These are phyloP conservation scores for Mastacembelus armatus DNA, from an alignment of 2,797 vertebrate species.

Conservation along the genomic window DNA sequence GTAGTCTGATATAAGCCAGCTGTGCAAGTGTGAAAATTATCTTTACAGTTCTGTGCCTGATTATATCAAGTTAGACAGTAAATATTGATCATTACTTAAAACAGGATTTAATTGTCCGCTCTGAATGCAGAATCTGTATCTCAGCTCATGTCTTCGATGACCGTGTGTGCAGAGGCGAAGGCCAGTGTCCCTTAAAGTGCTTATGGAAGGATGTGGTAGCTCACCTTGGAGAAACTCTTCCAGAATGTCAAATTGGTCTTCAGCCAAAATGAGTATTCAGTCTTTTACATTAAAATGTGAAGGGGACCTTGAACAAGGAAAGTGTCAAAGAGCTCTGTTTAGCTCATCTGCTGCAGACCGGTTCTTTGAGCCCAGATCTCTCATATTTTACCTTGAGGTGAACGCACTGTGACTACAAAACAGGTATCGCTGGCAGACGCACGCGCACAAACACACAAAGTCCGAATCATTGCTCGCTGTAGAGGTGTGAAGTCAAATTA, in stretches of 20 bases:
- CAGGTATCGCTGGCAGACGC: background rate
- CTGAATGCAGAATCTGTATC: background rate
- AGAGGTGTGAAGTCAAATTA: constrained; percentile 62
- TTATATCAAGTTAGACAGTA: no score
- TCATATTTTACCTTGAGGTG: constrained; percentile 19
- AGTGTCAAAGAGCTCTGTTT: background rate
- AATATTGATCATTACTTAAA: no score
- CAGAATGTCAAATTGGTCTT: constrained; percentile 14
- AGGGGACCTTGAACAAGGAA: constrained; percentile 25
- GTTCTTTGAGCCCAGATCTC: constrained; percentile 1
- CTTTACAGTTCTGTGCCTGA: no score
- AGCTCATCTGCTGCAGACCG: constrained; percentile 12
- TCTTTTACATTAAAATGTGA: constrained; percentile 22
- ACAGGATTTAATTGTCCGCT: background rate
- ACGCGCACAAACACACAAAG: constrained; percentile 4
- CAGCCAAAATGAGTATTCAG: background rate
- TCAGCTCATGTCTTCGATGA: background rate
- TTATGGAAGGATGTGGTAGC: background rate
- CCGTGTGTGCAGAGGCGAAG: background rate
- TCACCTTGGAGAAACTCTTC: constrained; percentile 31
- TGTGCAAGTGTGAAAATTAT: background rate
- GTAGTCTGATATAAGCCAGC: background rate
- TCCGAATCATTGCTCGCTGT: constrained; percentile 45
- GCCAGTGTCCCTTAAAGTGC: constrained; percentile 6
- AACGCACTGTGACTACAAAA: constrained; percentile 28